phyloP scores from a whole-genome alignment of 2,888 invertebrate species.

The Euclidia mi region DNA sequence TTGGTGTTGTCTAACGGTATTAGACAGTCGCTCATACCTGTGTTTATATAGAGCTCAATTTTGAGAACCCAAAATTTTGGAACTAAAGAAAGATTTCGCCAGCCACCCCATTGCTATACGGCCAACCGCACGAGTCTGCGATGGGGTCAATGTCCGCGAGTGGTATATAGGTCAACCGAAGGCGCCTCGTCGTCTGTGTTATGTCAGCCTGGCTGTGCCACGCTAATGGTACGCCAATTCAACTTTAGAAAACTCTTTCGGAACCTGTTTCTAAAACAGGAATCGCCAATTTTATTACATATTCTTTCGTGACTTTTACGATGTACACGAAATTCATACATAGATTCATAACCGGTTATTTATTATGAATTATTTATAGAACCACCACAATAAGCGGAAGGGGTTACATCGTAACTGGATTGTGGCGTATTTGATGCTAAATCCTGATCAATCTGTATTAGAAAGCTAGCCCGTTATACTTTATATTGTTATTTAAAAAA shows the following conservation, averaged over 20 bases:
- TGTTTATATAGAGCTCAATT: conserved; percentile 20
- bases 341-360: conserved; percentile 71
- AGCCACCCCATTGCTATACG: conserved; percentile 66
- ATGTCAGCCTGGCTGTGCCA: conserved; percentile 71
- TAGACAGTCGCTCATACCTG: conserved; percentile 11
- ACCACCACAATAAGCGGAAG: conserved; percentile 54
- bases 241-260: conserved; percentile 64
- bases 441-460: conserved; percentile 59
- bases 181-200: conserved; percentile 86
- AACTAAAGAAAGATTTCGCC: conserved; percentile 60
- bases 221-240: conserved; percentile 66
- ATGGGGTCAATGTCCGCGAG: conserved; percentile 82
- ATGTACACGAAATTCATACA: conserved; percentile 46
- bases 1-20: conserved; percentile 20
- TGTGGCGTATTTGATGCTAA: conserved; percentile 64
- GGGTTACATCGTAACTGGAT: conserved; percentile 70
- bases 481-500: conserved; percentile 61
- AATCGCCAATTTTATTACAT: conserved; percentile 59
- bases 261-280: conserved; percentile 68
- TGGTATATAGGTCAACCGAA: conserved; percentile 86
- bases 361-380: conserved; percentile 71
- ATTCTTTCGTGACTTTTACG: conserved; percentile 59
- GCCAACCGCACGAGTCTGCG: conserved; percentile 70
- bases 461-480: conserved; percentile 63
- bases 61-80: conserved; percentile 22